Percentiles rank a stretch among this genome's conserved stretches.
These are phyloP conservation scores for Himalopsyche japonica DNA, from an alignment of 2,888 invertebrate species.

Conservation along the genomic window DNA sequence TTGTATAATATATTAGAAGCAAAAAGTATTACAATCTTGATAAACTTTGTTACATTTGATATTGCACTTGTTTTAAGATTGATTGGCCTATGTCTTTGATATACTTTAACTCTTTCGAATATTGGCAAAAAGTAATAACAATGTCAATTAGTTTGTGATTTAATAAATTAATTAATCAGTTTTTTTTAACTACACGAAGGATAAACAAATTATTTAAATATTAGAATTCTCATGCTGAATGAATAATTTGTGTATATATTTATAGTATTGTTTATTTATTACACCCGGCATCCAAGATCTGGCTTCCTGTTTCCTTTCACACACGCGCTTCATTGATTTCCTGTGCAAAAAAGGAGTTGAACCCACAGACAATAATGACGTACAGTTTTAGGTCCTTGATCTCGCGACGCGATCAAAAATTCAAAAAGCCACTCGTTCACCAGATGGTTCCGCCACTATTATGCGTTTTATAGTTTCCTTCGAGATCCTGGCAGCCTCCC, in stretches of 20 bases:
- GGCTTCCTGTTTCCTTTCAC: slow-evolving; percentile 36
- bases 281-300: slow-evolving; percentile 2
- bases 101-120: not conserved
- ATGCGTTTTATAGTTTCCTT: slow-evolving; percentile 23
- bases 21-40: not conserved
- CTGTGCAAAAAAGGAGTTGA: slow-evolving; percentile 33
- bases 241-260: too few species aligned
- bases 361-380: slow-evolving; percentile 25
- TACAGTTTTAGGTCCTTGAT: slow-evolving; percentile 32
- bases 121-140: not conserved
- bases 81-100: not conserved
- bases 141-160: not conserved
- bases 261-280: not conserved
- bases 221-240: too few species aligned
- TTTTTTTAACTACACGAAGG: too few species aligned
- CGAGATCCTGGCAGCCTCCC: slow-evolving; percentile 22
- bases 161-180: too few species aligned
- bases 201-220: too few species aligned
- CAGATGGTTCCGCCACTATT: slow-evolving; percentile 40
- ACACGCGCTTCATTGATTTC: slow-evolving; percentile 29
- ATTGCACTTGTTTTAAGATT: not conserved
- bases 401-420: slow-evolving; percentile 20
- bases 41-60: not conserved
- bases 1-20: not conserved
- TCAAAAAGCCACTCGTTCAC: slow-evolving; percentile 28